These are phyloP conservation scores for Ursus arctos DNA, from an alignment of 2,113 vertebrate genomes.

Conservation along the genomic window DNA sequence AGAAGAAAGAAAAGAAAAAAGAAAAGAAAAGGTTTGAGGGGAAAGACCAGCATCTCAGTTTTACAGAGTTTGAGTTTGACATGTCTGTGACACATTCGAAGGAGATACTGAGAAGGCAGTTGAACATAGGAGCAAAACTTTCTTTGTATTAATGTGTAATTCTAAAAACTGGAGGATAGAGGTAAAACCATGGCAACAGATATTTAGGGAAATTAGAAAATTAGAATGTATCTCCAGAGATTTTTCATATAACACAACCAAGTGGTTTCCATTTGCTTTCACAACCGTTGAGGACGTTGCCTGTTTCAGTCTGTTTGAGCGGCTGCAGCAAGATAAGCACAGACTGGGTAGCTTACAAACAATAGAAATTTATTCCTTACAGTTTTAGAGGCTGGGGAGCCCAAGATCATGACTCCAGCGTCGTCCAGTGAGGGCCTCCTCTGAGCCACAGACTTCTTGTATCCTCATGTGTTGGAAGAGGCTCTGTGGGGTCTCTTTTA, in stretches of 20 bases:
- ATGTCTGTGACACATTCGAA: not conserved
- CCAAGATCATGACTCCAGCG: rapidly evolving
- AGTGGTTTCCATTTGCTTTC: not conserved
- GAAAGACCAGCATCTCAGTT: not conserved
- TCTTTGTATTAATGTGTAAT: not conserved
- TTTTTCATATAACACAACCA: not conserved
- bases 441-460: not conserved
- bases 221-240: not conserved
- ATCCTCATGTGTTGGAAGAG: not conserved
- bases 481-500: not conserved
- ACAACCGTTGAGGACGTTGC: not conserved
- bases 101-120: not conserved
- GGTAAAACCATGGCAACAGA: not conserved
- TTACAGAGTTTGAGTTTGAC: not conserved
- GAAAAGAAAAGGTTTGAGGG: not conserved
- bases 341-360: not conserved
- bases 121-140: not conserved
- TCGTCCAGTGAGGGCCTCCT: too few relatives aligned
- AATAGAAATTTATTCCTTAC: not conserved
- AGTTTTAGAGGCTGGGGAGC: not conserved
- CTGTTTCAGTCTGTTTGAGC: not conserved
- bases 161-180: not conserved
- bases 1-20: too few relatives aligned
- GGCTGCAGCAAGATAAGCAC: not conserved
- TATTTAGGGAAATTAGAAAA: not conserved